Base-by-base conservation (phyloP, 2,113 vertebrate genomes). In the Apaloderma vittatum region DNA sequence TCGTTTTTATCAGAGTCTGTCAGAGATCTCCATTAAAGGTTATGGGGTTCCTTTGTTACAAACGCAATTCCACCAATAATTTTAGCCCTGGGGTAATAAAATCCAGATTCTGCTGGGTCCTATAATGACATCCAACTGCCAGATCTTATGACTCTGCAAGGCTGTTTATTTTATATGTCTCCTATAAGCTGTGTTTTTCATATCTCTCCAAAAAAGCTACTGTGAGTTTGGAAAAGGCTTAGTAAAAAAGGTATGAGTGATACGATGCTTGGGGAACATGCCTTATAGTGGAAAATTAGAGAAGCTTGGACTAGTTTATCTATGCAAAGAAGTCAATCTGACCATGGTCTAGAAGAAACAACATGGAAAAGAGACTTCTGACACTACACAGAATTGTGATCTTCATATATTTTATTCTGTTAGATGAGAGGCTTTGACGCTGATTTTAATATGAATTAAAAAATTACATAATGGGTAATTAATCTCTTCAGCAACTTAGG, bases 341-440 rank as follows among this genome's bases (percentile, higher is more conserved):
- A 22, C 63, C 61, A 14, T 32, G 30, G 43, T 90, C 43, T 75
- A 40, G 40, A 85, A 76, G 16, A 82, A 76, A 12, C 63, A 94
- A 45, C 55, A 61, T 3, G 34, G 48, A 45, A 80, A 68, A 77
- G 46, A 95, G 72, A 52, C 45, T 91, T 88, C 22, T 95, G 83
- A 77, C 86, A 32, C 37, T 66, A 55, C 18, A 12, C 24, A 83
- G 43, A 1, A 1, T 77, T 95, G 88, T 94, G 77, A 85, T 91
- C 77, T 93, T n/a, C 3, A 0, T 87, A 79, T 90, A 86, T 88
- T 85, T 72, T 48, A 78, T 96, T 93, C 91, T 79, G 21, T 96
- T 84, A 95, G 89, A 94, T 94, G 51, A 83, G 59, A 90, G 19
- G 37, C 67, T 90, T 74, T 80, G 65, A 91, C 81, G 75, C 19